Conservation (phyloP, 2,888 invertebrate species). For the Macrophya alboannulata region DNA sequence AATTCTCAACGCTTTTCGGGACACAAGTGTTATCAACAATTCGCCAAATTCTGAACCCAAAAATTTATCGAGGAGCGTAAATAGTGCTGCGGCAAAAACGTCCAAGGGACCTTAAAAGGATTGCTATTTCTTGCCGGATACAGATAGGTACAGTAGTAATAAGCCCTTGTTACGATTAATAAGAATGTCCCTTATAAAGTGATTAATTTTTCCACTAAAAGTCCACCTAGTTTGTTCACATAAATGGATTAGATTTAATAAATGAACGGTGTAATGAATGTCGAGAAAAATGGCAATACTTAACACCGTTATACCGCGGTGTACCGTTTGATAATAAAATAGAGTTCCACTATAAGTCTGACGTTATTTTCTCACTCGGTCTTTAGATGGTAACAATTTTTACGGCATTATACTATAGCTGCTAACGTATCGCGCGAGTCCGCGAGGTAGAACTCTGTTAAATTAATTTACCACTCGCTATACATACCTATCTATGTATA, state of each 20-base stretch:
- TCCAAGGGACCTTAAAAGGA: background rate
- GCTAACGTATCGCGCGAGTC: conserved; percentile 49
- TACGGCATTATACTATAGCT: background rate
- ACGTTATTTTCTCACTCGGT: background rate
- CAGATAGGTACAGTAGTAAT: background rate
- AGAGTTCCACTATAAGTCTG: conserved; percentile 1
- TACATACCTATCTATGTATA: background rate
- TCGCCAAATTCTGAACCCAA: background rate
- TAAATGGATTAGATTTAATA: conserved; percentile 24
- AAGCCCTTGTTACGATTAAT: conserved; percentile 28
- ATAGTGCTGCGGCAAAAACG: background rate
- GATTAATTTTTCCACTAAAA: conserved; percentile 18
- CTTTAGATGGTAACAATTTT: conserved; percentile 36
- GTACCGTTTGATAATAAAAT: conserved; percentile 46
- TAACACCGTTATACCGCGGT: background rate
- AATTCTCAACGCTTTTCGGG: too few relatives aligned
- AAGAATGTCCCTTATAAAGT: conserved; percentile 1
- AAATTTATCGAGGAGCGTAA: conserved; percentile 3
- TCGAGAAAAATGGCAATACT: conserved; percentile 35
- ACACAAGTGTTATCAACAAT: too few relatives aligned
- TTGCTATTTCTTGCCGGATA: background rate
- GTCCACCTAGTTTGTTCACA: conserved; percentile 29
- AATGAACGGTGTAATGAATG: background rate
- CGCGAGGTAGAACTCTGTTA: conserved; percentile 38
- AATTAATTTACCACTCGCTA: conserved; percentile 31